A percentile compares a stretch with the other conserved stretches of the same genome.
These are phyloP conservation scores for Mus pahari DNA, from an alignment of 2,113 vertebrate genomes.

Conservation along the genomic window DNA sequence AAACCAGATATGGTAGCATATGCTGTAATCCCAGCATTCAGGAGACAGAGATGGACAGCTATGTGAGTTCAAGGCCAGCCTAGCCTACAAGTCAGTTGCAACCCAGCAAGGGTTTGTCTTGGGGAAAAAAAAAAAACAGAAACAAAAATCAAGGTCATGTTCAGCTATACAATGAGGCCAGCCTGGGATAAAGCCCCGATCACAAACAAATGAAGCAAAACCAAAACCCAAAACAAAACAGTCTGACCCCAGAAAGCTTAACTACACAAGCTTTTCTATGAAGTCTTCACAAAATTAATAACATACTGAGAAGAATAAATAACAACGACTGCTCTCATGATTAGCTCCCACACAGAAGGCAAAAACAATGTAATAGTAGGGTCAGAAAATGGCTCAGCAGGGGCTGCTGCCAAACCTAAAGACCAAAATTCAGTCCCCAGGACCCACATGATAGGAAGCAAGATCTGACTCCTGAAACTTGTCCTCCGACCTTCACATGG, in stretches of 20 bases:
- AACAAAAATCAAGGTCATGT: neutral
- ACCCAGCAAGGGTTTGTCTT: neutral
- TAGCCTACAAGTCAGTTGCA: neutral
- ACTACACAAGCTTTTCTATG: slow-evolving; percentile 32
- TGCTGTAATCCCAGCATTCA: neutral
- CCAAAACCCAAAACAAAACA: neutral
- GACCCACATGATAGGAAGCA: neutral
- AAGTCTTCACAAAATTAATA: slow-evolving; percentile 46
- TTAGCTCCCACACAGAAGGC: neutral
- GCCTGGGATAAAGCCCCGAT: neutral
- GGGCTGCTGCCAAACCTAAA: neutral
- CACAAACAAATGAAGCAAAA: neutral
- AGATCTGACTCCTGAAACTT: neutral
- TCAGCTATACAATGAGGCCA: neutral
- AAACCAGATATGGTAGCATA: too few relatives aligned
- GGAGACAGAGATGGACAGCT: neutral
- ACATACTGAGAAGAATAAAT: slow-evolving; percentile 23
- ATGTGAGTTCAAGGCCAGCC: neutral
- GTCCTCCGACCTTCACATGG: neutral
- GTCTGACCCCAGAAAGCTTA: slow-evolving; percentile 34
- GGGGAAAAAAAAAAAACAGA: too few relatives aligned
- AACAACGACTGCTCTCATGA: neutral
- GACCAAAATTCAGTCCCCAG: neutral
- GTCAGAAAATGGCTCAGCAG: too few relatives aligned
- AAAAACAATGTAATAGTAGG: slow-evolving; percentile 44